phyloP scores from a whole-genome alignment of 2,888 invertebrate species.

The Heliconius erato region DNA sequence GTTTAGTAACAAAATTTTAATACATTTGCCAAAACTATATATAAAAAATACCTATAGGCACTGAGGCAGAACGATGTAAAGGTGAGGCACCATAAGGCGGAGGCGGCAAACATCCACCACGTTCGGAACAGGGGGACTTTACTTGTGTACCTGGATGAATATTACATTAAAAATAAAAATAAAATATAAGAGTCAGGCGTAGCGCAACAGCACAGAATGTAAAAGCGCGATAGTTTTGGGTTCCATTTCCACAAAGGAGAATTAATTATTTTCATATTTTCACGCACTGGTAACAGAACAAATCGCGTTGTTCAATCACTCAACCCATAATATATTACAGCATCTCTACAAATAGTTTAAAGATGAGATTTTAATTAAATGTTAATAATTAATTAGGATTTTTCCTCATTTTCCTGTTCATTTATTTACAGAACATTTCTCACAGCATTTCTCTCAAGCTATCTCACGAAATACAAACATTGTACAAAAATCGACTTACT shows the following conservation, averaged over 20 bases:
- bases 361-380: too few relatives aligned
- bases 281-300: not conserved
- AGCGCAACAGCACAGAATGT: too few relatives aligned
- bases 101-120: constrained; percentile 82
- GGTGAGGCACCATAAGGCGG: constrained; percentile 85
- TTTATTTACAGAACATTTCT: not conserved
- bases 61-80: constrained; percentile 82
- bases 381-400: too few relatives aligned
- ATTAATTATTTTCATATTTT: not conserved
- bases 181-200: not conserved
- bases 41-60: constrained; percentile 76
- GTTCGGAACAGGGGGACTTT: constrained; percentile 82
- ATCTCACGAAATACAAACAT: not conserved
- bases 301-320: not conserved
- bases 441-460: not conserved
- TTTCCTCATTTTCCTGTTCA: not conserved
- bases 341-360: too few relatives aligned
- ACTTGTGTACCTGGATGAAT: constrained; percentile 79
- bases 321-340: not conserved
- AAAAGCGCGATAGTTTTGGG: not conserved
- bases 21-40: not conserved
- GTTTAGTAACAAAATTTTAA: not conserved
- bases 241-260: not conserved
- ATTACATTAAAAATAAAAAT: not conserved
- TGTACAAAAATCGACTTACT: constrained; percentile 61